A percentile compares a stretch with the other conserved stretches of the same genome.
Conservation (phyloP, 1,140 invertebrate genomes). For the Drosophila sulfurigaster region DNA sequence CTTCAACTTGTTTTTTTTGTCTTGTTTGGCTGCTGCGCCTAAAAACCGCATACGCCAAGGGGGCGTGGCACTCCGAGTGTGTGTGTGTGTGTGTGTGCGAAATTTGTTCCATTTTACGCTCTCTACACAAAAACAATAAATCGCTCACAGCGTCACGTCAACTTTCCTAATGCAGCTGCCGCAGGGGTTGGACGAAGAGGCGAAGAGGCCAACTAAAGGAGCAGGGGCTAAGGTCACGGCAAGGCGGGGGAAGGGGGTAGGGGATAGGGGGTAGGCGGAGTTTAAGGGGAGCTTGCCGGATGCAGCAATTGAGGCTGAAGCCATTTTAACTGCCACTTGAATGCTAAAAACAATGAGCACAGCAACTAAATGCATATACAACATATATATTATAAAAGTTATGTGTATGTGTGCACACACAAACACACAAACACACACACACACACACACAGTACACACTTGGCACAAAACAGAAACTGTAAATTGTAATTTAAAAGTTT, state of each 20-base stretch:
- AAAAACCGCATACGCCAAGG: background rate
- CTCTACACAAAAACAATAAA: slow-evolving; percentile 81
- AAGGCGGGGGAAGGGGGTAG: background rate
- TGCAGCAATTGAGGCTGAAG: slow-evolving; percentile 78
- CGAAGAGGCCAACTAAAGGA: no score
- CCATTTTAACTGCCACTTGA: slow-evolving; percentile 81
- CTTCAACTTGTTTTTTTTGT: slow-evolving; percentile 7
- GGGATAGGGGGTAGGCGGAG: background rate
- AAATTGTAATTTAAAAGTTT: slow-evolving; percentile 78
- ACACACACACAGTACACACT: slow-evolving; percentile 14
- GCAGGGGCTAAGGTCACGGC: background rate
- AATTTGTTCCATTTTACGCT: slow-evolving; percentile 82
- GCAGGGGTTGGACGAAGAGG: background rate
- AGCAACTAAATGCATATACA: slow-evolving; percentile 33
- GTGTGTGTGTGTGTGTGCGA: slow-evolving; percentile 34
- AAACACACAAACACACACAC: slow-evolving; percentile 12
- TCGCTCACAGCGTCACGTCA: slow-evolving; percentile 81
- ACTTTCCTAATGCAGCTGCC: slow-evolving; percentile 69
- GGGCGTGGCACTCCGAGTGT: slow-evolving; percentile 5
- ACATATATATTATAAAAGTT: no score
- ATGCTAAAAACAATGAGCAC: slow-evolving; percentile 62
- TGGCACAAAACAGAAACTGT: slow-evolving; percentile 48
- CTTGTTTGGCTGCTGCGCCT: slow-evolving; percentile 16
- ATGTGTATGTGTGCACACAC: slow-evolving; percentile 16
- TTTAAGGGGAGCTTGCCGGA: slow-evolving; percentile 39